These are phyloP conservation scores for Harmothoe impar DNA, from an alignment of 2,888 invertebrate species.

Conservation along the genomic window DNA sequence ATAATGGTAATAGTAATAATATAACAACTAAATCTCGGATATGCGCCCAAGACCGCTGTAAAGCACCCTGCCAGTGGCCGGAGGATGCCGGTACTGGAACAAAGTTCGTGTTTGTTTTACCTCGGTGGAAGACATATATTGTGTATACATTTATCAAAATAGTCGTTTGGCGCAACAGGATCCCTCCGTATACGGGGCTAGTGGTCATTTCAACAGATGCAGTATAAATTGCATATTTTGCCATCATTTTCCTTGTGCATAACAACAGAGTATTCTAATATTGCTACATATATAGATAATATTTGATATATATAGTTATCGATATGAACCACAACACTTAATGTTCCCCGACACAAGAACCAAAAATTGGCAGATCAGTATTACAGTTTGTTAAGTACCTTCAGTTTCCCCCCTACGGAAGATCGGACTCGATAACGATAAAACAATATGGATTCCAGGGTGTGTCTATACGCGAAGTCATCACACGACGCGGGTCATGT, in stretches of 20 bases:
- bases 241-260: slow-evolving; percentile 59
- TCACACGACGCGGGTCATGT: not conserved
- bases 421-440: slow-evolving; percentile 28
- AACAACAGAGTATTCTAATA: slow-evolving; percentile 62
- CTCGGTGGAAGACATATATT: slow-evolving; percentile 57
- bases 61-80: slow-evolving; percentile 31
- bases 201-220: slow-evolving; percentile 60
- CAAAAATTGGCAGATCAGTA: not conserved
- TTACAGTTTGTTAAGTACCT: slow-evolving; percentile 14
- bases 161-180: slow-evolving; percentile 56
- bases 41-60: slow-evolving; percentile 18
- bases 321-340: slow-evolving; percentile 56
- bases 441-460: slow-evolving; percentile 21
- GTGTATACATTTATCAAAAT: slow-evolving; percentile 62
- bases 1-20: slow-evolving; percentile 16
- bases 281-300: slow-evolving; percentile 51
- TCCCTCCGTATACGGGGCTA: not conserved
- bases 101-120: not conserved
- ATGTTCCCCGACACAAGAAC: slow-evolving; percentile 55
- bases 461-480: not conserved
- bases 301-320: not conserved
- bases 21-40: slow-evolving; percentile 57
- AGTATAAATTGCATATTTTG: slow-evolving; percentile 60
- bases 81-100: not conserved
- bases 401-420: slow-evolving; percentile 18